Evolutionary conservation across 2,113 vertebrate genomes (phyloP).

Genomic region (Trochalopteron elliotii): DNA sequence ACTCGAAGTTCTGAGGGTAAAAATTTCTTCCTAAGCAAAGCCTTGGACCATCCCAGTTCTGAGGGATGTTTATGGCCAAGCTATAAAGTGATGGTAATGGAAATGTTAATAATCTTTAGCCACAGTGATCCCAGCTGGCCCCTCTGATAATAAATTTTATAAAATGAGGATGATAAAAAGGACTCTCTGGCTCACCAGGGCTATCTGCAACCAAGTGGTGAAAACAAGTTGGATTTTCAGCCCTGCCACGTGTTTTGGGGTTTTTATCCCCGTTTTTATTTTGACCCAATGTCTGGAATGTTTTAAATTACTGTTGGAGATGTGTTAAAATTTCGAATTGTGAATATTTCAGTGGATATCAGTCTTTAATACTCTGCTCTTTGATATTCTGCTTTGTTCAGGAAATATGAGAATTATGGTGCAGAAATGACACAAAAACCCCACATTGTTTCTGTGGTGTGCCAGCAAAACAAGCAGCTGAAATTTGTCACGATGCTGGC

Average conservation of each 20-base stretch:
- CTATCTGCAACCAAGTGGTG: background rate
- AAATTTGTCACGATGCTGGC: background rate
- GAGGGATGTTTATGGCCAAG: background rate
- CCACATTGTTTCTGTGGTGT: background rate
- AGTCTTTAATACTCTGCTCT: background rate
- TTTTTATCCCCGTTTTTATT: fast-evolving
- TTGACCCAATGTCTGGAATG: background rate
- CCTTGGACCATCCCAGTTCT: background rate
- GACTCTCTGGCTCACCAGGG: background rate
- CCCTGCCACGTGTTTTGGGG: fast-evolving
- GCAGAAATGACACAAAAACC: background rate
- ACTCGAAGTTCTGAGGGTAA: background rate
- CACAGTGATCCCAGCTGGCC: background rate
- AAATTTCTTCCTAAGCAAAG: background rate
- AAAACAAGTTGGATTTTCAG: background rate
- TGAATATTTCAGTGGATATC: background rate
- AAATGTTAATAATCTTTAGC: background rate
- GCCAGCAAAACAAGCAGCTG: background rate
- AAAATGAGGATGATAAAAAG: background rate
- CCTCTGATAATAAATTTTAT: background rate
- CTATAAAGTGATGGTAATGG: background rate
- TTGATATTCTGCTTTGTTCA: background rate
- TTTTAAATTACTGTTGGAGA: background rate
- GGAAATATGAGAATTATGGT: background rate
- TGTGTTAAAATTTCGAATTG: background rate